A percentile compares a stretch with the other conserved stretches of the same genome.
These are phyloP conservation scores for Lordiphosa stackelbergi DNA, from an alignment of 1,140 invertebrate genomes.

Conservation along the genomic window DNA sequence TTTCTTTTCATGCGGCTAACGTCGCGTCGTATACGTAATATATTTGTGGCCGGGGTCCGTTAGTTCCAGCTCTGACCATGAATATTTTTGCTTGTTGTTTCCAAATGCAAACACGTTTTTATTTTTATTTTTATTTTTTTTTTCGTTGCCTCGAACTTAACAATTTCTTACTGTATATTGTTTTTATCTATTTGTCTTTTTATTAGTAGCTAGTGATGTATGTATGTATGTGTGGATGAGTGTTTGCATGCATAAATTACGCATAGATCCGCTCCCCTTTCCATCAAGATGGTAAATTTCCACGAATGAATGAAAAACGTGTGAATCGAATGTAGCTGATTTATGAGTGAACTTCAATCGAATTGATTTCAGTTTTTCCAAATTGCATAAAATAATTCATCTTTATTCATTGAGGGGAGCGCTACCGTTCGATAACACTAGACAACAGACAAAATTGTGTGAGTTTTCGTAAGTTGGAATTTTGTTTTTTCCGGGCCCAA, in stretches of 20 bases:
- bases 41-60: conserved; percentile 18
- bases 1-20: background rate
- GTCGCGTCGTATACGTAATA: conserved; percentile 38
- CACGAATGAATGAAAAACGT: conserved; percentile 30
- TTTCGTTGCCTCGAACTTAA: conserved; percentile 24
- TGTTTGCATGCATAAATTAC: conserved; percentile 30
- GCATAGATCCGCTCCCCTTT: conserved; percentile 16
- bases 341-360: conserved; percentile 15
- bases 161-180: conserved; percentile 16
- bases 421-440: too few relatives aligned
- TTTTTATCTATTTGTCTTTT: conserved; percentile 2
- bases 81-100: conserved; percentile 36
- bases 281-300: conserved; percentile 16
- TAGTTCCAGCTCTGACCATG: conserved; percentile 28
- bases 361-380: conserved; percentile 12
- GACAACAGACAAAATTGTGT: too few relatives aligned
- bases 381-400: conserved; percentile 6
- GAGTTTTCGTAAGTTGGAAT: too few relatives aligned
- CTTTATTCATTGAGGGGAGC: conserved; percentile 10
- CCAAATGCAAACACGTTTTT: conserved; percentile 37
- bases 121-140: conserved; percentile 19
- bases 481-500: too few relatives aligned
- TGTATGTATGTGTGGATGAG: conserved; percentile 1
- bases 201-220: background rate
- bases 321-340: conserved; percentile 17